Evolutionary conservation across 2,113 vertebrate genomes (phyloP).

Genomic region (Rhinopomastus cyanomelas): DNA sequence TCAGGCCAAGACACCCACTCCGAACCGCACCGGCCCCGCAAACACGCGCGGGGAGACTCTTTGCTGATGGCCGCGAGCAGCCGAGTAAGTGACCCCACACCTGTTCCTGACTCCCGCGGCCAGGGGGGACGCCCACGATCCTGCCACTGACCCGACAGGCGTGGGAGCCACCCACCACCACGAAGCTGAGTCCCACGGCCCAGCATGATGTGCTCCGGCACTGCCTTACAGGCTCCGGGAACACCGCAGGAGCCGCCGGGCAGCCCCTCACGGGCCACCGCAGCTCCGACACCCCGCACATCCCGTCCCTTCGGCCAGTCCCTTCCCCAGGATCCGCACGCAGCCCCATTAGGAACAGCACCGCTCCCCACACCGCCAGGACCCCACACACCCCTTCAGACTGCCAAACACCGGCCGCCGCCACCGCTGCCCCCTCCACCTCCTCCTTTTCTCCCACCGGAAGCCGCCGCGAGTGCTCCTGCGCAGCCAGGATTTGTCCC

Average conservation of each 20-base stretch:
- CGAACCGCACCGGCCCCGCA: background rate
- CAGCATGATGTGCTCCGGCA: too few species aligned
- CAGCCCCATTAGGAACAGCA: too few species aligned
- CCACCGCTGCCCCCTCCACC: too few species aligned
- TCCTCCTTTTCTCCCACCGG: too few species aligned
- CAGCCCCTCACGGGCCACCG: background rate
- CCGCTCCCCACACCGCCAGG: too few species aligned
- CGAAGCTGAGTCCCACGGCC: background rate
- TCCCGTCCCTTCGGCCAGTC: accelerated
- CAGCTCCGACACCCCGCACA: background rate
- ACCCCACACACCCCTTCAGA: too few species aligned
- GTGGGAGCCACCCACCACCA: background rate
- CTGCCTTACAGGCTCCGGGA: background rate
- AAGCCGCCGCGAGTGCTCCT: too few species aligned
- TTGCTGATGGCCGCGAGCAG: too few species aligned
- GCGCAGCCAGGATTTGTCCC: background rate
- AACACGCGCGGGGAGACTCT: accelerated
- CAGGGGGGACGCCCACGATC: background rate
- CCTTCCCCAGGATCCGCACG: too few species aligned
- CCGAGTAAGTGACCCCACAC: too few species aligned
- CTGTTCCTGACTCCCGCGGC: too few species aligned
- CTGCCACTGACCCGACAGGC: background rate
- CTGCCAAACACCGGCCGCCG: too few species aligned
- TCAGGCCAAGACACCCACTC: background rate
- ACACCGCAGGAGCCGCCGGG: background rate